These are phyloP conservation scores for Pelagia noctiluca DNA, from an alignment of 30 jellyfish, hydroid and myxozoan genomes.

Conservation along the genomic window DNA sequence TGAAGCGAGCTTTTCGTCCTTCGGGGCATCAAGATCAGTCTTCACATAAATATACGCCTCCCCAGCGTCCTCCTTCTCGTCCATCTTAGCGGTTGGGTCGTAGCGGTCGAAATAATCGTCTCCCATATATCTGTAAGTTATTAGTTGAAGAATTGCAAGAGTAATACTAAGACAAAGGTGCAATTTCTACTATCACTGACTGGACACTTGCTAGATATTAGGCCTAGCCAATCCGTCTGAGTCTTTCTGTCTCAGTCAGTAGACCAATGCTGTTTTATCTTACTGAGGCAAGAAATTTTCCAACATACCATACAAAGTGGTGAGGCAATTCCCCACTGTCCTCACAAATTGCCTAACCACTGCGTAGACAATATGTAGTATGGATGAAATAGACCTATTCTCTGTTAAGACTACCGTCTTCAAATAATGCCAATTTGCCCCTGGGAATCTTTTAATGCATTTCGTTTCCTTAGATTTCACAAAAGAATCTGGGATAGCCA, in stretches of 20 bases:
- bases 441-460: too few species aligned
- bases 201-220: background rate
- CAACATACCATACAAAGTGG: too few species aligned
- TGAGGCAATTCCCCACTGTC: background rate
- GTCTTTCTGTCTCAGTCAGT: background rate
- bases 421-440: too few species aligned
- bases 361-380: too few species aligned
- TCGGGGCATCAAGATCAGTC: conserved; percentile 23
- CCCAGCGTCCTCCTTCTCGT: conserved; percentile 71
- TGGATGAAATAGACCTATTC: too few species aligned
- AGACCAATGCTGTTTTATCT: background rate
- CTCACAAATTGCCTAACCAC: background rate
- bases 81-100: conserved; percentile 40
- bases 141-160: background rate
- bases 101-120: conserved; percentile 48
- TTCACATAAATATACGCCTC: conserved; percentile 62
- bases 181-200: background rate
- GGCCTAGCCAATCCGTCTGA: too few species aligned
- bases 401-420: too few species aligned
- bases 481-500: too few species aligned
- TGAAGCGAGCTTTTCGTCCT: conserved; percentile 8
- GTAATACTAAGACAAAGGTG: background rate
- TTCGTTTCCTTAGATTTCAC: too few species aligned
- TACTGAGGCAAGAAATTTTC: background rate
- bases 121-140: conserved; percentile 43